phyloP scores from a whole-genome alignment of 2,888 invertebrate species.

The Trimorus sp. region DNA sequence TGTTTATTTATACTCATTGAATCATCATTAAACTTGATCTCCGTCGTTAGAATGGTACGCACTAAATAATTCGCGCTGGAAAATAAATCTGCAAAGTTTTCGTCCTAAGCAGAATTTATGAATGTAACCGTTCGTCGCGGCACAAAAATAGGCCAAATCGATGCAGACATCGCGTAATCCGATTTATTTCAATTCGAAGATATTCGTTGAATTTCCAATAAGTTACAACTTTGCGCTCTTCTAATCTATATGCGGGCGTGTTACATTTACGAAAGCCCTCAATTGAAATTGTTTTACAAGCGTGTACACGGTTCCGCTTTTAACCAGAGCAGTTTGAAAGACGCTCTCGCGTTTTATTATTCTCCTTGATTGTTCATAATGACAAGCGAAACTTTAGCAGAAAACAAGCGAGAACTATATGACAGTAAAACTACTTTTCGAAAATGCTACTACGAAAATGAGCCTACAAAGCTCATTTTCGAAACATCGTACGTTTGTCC shows the following conservation, averaged over 20 bases:
- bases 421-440: conserved; percentile 52
- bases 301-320: conserved; percentile 58
- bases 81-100: too few species aligned
- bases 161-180: conserved; percentile 20
- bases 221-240: conserved; percentile 36
- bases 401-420: conserved; percentile 37
- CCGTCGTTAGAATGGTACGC: too few species aligned
- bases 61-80: too few species aligned
- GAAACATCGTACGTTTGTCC: conserved; percentile 9
- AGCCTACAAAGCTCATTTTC: too few species aligned
- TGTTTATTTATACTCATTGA: too few species aligned
- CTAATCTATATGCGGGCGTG: conserved; percentile 44
- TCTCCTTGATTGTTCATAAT: conserved; percentile 62
- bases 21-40: too few species aligned
- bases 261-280: conserved; percentile 59
- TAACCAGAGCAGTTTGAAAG: conserved; percentile 43
- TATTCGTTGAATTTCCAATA: conserved; percentile 23
- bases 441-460: too few species aligned
- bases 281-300: conserved; percentile 62
- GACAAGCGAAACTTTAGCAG: conserved; percentile 50
- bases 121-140: too few species aligned
- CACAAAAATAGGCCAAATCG: conserved; percentile 1
- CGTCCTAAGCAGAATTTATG: too few species aligned
- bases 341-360: conserved; percentile 54
- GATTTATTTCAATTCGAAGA: conserved; percentile 39